Evolutionary conservation across 23 tunicate genomes (phyloP), one percentile per base, ranked within the genome.

Genomic region (Clavelina lepadiformis): DNA sequence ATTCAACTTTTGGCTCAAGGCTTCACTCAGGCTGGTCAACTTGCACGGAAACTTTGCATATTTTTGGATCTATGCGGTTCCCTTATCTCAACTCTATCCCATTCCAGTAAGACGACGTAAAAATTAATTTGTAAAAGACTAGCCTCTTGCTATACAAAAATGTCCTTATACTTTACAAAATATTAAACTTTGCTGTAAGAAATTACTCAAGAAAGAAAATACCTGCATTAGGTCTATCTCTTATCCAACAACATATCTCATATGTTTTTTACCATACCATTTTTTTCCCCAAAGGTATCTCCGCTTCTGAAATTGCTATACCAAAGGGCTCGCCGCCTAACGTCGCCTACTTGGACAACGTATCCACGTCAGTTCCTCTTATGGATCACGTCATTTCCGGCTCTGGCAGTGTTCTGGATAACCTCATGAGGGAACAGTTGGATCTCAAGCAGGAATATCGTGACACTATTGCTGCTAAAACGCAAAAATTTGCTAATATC

Each of bases 381-480:
- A 65, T 89, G 33, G 80, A 89, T 21, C 68, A 61, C 61, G 81
- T 89, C 56, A 78, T 89, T 32, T 33, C 65, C 26, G 58, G 79
- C 35, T 81, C 97, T 29, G 97, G 97, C 8, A 58, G 63, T 24
- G 57, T 59, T 3, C 46, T 89, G 73, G 97, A 89, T 51, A 50
- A 46, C 5, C 74, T 89, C 41, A 73, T 89, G 56, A 74, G 81
- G 26, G 89, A 76, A 51, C 85, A 86, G 41, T 36, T 78, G 32
- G 95, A 86, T 54, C 35, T 79, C 51, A 86, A 86, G 59, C 80
- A 77, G 63, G 95, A 77, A 44, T 78, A 86, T 35, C 63, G 82
- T 32, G 95, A 86, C 56, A 65, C 60, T 64, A 78, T 72, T 30
- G 57, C 76, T 2, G 61, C 65, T 5, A 86, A 86, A 68, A 78